These are phyloP conservation scores for Halesus radiatus DNA, from an alignment of 1,140 invertebrate genomes.

Conservation along the genomic window DNA sequence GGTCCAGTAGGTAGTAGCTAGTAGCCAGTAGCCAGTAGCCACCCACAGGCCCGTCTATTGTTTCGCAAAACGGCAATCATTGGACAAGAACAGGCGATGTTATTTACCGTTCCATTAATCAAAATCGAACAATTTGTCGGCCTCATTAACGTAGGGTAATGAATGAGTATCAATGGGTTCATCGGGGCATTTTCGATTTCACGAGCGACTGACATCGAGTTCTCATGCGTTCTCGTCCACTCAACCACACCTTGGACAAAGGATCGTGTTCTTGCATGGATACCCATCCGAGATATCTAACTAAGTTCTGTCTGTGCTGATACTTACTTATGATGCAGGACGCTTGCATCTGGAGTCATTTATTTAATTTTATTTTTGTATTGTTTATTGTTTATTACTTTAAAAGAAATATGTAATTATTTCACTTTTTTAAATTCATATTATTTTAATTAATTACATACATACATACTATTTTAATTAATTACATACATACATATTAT, in stretches of 20 bases:
- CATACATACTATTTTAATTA: too few relatives aligned
- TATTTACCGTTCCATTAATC: neutral
- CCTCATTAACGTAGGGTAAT: conserved; percentile 24
- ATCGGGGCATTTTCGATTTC: conserved; percentile 32
- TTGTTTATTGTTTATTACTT: too few relatives aligned
- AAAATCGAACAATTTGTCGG: neutral
- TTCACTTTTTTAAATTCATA: too few relatives aligned
- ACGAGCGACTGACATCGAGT: neutral
- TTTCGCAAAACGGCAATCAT: neutral
- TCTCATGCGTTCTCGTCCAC: neutral
- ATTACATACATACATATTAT: too few relatives aligned
- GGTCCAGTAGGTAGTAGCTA: too few relatives aligned
- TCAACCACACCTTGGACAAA: conserved; percentile 4
- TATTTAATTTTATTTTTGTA: too few relatives aligned
- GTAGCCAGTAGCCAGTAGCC: too few relatives aligned
- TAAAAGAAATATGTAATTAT: too few relatives aligned
- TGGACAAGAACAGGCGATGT: neutral
- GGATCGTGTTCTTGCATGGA: conserved; percentile 11
- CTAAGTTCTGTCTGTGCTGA: too few relatives aligned
- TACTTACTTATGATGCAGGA: too few relatives aligned
- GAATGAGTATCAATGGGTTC: conserved; percentile 6
- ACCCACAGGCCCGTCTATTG: neutral
- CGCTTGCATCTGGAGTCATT: too few relatives aligned
- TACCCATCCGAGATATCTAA: neutral
- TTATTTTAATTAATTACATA: too few relatives aligned